Conservation (phyloP, 1,140 invertebrate species). For the Bombus waltoni region DNA sequence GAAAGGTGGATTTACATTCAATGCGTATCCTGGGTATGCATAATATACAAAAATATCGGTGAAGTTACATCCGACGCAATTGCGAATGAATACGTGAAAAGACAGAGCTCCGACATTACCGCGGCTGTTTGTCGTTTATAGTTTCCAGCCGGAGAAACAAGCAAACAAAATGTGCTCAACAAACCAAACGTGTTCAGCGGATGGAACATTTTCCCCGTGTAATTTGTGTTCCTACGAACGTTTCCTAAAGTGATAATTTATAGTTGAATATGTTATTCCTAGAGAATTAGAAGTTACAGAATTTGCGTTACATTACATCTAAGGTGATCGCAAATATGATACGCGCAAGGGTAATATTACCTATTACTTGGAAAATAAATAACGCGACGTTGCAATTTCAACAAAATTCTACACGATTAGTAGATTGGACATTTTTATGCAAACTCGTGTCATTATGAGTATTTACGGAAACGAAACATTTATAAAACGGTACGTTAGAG, state of each 20-base stretch:
- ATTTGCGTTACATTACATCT: not conserved
- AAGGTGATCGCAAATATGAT: not conserved
- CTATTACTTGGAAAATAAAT: not conserved
- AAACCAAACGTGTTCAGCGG: not conserved
- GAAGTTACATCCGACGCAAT: not conserved
- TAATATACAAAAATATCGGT: conserved; percentile 15
- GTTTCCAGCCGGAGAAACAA: not conserved
- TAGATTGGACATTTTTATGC: too few relatives aligned
- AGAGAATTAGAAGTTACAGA: not conserved
- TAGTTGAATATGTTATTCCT: not conserved
- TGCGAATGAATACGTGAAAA: conserved; percentile 7
- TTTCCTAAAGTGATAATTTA: too few relatives aligned
- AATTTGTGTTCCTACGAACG: not conserved
- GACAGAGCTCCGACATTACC: not conserved
- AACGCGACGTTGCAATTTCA: not conserved
- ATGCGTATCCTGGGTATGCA: not conserved
- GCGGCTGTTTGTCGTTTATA: not conserved
- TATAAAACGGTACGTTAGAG: too few relatives aligned
- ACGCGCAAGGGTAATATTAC: not conserved
- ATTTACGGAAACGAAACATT: too few relatives aligned
- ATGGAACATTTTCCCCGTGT: not conserved
- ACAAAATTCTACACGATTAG: not conserved
- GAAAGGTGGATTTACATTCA: conserved; percentile 28
- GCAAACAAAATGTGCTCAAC: not conserved
- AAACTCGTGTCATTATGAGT: too few relatives aligned